These are phyloP conservation scores for Nibea coibor DNA, from an alignment of 2,113 vertebrate species.

Conservation along the genomic window DNA sequence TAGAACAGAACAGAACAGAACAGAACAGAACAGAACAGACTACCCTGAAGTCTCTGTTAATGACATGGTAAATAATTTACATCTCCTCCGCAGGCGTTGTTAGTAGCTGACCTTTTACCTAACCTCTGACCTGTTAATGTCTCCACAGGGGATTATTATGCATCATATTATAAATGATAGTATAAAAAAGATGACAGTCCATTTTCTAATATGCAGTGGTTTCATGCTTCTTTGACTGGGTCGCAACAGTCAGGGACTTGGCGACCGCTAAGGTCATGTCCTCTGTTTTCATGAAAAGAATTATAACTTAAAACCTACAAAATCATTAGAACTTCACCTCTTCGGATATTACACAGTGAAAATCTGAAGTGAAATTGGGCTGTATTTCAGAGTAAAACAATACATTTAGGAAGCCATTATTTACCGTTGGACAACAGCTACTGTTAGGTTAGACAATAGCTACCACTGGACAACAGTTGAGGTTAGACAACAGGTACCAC, in stretches of 20 bases:
- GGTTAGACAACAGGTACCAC: too few relatives aligned
- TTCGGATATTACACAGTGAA: too few relatives aligned
- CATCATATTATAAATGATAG: slow-evolving; percentile 17
- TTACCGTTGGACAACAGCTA: too few relatives aligned
- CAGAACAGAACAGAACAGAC: neutral
- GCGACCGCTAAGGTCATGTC: neutral
- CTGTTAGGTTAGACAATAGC: too few relatives aligned
- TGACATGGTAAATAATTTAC: slow-evolving; percentile 5
- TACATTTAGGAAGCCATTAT: too few relatives aligned
- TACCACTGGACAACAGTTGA: too few relatives aligned
- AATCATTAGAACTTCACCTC: too few relatives aligned
- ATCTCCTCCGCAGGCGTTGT: neutral
- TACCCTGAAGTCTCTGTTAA: neutral
- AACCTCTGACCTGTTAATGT: slow-evolving; percentile 11
- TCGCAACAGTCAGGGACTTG: neutral
- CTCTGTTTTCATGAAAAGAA: neutral
- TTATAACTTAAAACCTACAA: neutral
- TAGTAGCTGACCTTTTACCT: slow-evolving; percentile 31
- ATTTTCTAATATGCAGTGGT: neutral
- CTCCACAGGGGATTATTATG: slow-evolving; percentile 25
- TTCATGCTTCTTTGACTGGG: neutral
- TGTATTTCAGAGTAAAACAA: too few relatives aligned
- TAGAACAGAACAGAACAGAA: neutral
- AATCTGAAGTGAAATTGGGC: too few relatives aligned
- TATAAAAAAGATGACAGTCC: neutral